Conservation (phyloP, 2,113 vertebrate species). For the Hippolais icterina region DNA sequence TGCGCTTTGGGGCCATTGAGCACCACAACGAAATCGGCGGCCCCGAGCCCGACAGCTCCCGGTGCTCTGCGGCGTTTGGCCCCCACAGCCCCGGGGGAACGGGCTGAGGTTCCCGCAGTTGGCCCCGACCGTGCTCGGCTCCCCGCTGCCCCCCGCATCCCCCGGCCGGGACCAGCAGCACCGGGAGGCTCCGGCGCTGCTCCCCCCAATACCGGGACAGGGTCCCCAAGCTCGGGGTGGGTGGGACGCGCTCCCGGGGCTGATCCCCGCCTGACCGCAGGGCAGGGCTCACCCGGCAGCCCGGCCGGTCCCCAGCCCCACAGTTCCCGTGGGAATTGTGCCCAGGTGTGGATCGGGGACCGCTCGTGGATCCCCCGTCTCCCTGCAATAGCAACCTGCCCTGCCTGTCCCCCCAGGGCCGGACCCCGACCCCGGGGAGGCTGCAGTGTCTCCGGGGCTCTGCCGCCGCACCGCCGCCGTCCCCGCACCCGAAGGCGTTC, state of each 20-base stretch:
- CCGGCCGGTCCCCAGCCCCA: background rate
- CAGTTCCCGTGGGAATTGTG: background rate
- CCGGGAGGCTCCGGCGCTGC: background rate
- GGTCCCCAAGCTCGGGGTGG: background rate
- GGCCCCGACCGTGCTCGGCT: background rate
- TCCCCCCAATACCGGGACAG: rapidly evolving
- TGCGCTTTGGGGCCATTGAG: background rate
- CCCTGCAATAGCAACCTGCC: background rate
- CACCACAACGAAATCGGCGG: constrained; percentile 13
- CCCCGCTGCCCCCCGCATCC: background rate
- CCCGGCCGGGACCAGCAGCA: background rate
- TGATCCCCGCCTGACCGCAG: background rate
- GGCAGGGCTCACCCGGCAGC: background rate
- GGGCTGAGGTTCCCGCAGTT: background rate
- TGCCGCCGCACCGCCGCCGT: background rate
- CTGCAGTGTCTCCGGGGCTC: background rate
- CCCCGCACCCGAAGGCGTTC: background rate
- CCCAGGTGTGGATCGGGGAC: background rate
- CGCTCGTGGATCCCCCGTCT: background rate
- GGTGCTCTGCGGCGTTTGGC: background rate
- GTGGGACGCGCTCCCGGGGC: background rate
- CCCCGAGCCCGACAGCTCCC: background rate
- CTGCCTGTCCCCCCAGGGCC: background rate
- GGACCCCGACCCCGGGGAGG: background rate
- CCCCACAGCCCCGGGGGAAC: background rate